phyloP scores from a whole-genome alignment of 2,113 vertebrate species.

The Solenodon paradoxus region DNA sequence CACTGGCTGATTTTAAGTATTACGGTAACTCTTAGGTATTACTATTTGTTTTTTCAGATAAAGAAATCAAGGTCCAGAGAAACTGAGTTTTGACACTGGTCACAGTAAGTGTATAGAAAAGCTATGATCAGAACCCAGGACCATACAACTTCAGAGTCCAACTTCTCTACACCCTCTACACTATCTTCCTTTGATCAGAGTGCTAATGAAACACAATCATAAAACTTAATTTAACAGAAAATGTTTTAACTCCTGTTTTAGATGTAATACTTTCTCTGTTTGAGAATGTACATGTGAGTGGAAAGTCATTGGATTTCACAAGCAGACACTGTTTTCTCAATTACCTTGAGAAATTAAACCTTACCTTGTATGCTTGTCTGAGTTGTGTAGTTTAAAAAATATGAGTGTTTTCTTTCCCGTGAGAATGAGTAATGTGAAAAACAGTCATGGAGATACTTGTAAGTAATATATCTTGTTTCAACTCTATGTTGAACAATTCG shows the following conservation, averaged over 20 bases:
- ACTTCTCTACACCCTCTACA: background rate
- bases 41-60: background rate
- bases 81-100: background rate
- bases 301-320: background rate
- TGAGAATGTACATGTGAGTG: background rate
- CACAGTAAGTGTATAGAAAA: background rate
- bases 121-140: background rate
- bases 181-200: background rate
- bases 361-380: background rate
- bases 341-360: too few species aligned
- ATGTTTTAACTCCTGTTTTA: background rate
- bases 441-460: background rate
- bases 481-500: background rate
- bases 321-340: background rate
- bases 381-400: background rate
- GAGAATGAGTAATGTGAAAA: background rate
- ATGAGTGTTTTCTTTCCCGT: background rate
- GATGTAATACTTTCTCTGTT: background rate
- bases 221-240: too few species aligned
- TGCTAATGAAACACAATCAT: background rate
- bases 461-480: background rate
- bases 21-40: background rate
- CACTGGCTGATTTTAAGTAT: background rate
- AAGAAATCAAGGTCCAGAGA: background rate
- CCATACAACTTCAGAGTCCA: background rate